A percentile compares a stretch with the other conserved stretches of the same genome.
phyloP scores from a whole-genome alignment of 2,888 invertebrate species.

The Lutraria lutraria region DNA sequence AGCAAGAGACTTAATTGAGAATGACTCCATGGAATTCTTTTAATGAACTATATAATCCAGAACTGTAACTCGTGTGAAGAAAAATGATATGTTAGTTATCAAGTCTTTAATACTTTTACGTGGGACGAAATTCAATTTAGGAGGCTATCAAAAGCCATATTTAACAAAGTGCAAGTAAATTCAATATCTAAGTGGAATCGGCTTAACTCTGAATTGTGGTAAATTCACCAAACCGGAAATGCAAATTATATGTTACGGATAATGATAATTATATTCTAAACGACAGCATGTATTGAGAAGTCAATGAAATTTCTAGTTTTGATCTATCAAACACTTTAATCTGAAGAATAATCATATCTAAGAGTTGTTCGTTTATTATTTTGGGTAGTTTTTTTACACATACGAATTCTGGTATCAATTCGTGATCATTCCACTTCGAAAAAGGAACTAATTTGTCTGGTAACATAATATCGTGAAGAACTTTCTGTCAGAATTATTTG shows the following conservation, averaged over 20 bases:
- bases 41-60: background rate
- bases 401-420: too few species aligned
- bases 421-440: too few species aligned
- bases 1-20: background rate
- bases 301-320: background rate
- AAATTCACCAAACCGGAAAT: background rate
- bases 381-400: too few species aligned
- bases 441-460: too few species aligned
- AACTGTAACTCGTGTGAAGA: background rate
- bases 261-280: background rate
- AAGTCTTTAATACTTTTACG: background rate
- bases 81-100: background rate
- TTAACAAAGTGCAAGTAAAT: background rate
- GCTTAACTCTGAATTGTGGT: background rate
- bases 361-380: too few species aligned
- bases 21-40: background rate
- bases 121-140: background rate
- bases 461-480: too few species aligned
- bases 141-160: background rate
- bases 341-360: too few species aligned
- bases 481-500: too few species aligned
- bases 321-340: background rate
- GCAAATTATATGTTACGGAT: background rate
- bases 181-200: background rate
- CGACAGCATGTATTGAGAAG: background rate